phyloP scores from a whole-genome alignment of 2,797 vertebrate genomes.

The Otolemur crassicaudatus region DNA sequence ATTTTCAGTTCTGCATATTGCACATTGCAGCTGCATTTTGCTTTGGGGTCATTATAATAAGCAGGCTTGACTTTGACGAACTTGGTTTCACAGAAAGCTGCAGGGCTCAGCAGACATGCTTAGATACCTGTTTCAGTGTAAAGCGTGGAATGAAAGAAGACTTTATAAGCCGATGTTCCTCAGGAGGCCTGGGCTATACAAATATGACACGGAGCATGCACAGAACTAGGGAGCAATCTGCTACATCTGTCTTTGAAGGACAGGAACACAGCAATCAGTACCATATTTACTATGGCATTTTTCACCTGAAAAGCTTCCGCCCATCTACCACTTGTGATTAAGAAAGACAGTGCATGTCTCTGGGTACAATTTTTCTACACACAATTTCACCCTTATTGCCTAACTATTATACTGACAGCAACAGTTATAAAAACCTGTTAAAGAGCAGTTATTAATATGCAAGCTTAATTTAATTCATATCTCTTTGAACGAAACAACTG shows the following conservation, averaged over 20 bases:
- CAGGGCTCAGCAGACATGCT: background rate
- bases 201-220: background rate
- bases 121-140: background rate
- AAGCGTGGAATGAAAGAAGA: conserved; percentile 14
- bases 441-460: background rate
- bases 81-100: background rate
- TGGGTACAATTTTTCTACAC: background rate
- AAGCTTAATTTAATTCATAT: conserved; percentile 21
- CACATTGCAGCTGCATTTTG: background rate
- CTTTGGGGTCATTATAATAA: background rate
- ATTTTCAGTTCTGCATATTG: background rate
- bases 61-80: background rate
- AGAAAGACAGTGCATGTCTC: background rate
- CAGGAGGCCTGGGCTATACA: conserved; percentile 32
- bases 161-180: conserved; percentile 48
- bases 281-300: background rate
- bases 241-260: conserved; percentile 39
- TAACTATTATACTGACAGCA: background rate
- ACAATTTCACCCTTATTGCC: background rate
- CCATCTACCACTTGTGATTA: background rate
- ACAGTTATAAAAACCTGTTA: background rate
- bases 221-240: background rate
- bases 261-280: conserved; percentile 53
- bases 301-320: background rate
- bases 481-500: background rate